Base-by-base conservation (phyloP, 2,113 vertebrate genomes). In the Lycocorax pyrrhopterus region DNA sequence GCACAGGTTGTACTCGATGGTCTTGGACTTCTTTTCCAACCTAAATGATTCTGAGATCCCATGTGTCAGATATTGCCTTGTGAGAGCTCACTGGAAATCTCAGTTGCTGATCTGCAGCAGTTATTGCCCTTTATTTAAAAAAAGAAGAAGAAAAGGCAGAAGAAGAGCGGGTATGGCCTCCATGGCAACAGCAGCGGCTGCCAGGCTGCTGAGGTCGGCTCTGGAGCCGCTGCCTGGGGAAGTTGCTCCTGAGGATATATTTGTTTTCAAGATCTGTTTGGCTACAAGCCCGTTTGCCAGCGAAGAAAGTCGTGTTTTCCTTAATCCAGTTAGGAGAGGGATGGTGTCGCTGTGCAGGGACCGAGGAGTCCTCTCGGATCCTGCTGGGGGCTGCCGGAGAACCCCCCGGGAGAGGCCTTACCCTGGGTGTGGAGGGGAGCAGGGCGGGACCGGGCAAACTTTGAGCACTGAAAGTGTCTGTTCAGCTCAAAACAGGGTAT, bases 121-220 rank as follows among this genome's bases (percentile, higher is more conserved):
- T 19, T 7, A 0, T 1, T 83, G 47, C 30, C 71, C 62, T 27
- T 30, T 22, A 37, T 23, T 1, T 12, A 6, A 1, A 1, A 6
- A 5, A 9, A 25, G 52, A 6, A 16, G 5, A 13, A 51, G 46
- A 2, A 23, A 13, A 51, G 53, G 44, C 63, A 33, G 53, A 7
- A 3, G 62, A 76, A 13, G 46, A 41, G 87, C 53, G 3, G 75
- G 71, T 27, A 67, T 2, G 12, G 87, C 81, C 94, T 93, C 93
- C 96, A 93, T 96, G 75, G 97, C 93, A 96, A 94, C 96, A 10
- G 86, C 88, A 15, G 90, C 83, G 5, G 86, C 90, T 87, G 68
- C 63, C 62, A 55, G 78, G 52, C 51, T 20, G 60, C 27, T 71
- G 75, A 41, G 69, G 69, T 39, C 67, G 20, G 29, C 23, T 49